Percentiles rank a stretch among this genome's conserved stretches.
phyloP scores from a whole-genome alignment of 2,113 vertebrate species.

The Chunga burmeisteri region DNA sequence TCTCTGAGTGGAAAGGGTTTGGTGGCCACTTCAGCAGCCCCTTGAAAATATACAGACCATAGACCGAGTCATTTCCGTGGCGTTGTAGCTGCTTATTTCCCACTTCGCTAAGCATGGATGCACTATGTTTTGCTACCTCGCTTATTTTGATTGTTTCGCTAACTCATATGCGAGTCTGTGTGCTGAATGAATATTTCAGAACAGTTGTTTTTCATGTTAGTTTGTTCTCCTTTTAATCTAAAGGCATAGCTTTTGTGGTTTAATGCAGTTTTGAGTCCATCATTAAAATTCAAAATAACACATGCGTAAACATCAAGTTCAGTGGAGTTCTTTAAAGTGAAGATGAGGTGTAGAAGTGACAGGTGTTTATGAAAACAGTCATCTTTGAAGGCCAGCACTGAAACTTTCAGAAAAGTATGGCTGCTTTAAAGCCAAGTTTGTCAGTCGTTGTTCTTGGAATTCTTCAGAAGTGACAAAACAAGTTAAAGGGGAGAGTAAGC shows the following conservation, averaged over 20 bases:
- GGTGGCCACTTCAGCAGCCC: neutral
- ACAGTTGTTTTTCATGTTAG: accelerated
- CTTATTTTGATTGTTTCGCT: neutral
- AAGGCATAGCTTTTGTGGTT: neutral
- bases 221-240: neutral
- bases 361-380: neutral
- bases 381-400: neutral
- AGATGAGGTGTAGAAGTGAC: neutral
- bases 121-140: neutral
- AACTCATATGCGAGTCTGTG: neutral
- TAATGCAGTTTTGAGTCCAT: neutral
- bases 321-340: neutral
- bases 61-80: neutral
- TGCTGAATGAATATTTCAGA: neutral
- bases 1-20: neutral
- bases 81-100: neutral
- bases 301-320: neutral
- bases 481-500: neutral
- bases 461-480: neutral
- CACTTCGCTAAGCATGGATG: neutral
- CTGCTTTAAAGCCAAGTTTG: neutral
- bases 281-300: neutral
- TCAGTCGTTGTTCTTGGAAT: neutral
- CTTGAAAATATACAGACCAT: neutral
- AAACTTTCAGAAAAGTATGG: neutral